phyloP scores from a whole-genome alignment of 2,888 invertebrate genomes.

The Meta bourneti region DNA sequence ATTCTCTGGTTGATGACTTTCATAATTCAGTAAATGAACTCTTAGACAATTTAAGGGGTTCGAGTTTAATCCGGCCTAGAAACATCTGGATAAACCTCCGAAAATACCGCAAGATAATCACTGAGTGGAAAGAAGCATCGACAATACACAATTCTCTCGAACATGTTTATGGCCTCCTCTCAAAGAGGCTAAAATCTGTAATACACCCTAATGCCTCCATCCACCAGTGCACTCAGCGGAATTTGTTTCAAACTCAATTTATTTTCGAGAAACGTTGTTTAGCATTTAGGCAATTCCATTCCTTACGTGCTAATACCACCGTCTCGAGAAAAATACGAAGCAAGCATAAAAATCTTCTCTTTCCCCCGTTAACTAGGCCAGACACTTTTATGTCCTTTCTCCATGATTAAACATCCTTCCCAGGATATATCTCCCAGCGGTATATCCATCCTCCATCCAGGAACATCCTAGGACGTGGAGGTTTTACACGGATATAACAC shows the following conservation, averaged over 20 bases:
- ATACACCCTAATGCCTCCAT: background rate
- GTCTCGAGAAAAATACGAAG: slow-evolving; percentile 14
- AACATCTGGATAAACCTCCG: background rate
- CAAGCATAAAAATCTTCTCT: slow-evolving; percentile 32
- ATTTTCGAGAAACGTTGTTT: background rate
- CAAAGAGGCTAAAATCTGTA: background rate
- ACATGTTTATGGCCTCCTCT: background rate
- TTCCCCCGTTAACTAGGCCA: slow-evolving; percentile 27
- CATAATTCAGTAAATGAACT: too few species aligned
- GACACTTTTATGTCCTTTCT: slow-evolving; percentile 56
- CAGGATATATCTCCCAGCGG: slow-evolving; percentile 55
- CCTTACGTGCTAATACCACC: background rate
- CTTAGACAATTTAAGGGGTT: too few species aligned
- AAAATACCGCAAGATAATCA: background rate
- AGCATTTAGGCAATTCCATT: background rate
- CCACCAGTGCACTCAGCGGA: background rate
- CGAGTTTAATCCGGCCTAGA: too few species aligned
- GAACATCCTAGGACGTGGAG: background rate
- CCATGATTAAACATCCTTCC: slow-evolving; percentile 49
- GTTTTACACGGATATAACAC: slow-evolving; percentile 43
- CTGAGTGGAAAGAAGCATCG: background rate
- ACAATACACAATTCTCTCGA: background rate
- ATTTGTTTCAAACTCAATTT: background rate
- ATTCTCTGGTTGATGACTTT: too few species aligned
- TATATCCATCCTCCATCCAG: slow-evolving; percentile 20